Conservation (phyloP, 2,797 vertebrate species). For the Apogon hyalosoma region DNA sequence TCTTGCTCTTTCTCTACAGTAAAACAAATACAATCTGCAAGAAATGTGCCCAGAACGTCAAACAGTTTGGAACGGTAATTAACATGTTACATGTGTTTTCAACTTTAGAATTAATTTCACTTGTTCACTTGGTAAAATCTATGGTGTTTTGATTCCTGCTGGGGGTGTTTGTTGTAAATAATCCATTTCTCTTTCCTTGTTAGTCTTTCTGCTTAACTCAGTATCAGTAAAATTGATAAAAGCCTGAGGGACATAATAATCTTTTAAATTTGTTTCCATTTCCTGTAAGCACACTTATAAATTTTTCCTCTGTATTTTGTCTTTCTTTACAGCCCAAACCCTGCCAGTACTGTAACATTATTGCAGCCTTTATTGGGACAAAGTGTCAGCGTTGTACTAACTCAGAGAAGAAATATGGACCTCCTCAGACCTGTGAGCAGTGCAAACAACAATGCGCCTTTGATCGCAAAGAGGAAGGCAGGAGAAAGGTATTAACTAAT, state of each 20-base stretch:
- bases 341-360: constrained; percentile 99
- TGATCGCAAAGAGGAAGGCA: constrained; percentile 96
- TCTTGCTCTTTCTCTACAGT: constrained; percentile 74
- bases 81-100: constrained; percentile 13
- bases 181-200: too few relatives aligned
- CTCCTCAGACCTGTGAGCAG: constrained; percentile 97
- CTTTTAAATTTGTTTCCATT: too few relatives aligned
- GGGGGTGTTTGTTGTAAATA: too few relatives aligned
- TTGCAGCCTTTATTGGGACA: constrained; percentile 98
- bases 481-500: constrained; percentile 88
- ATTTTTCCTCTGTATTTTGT: constrained; percentile 2
- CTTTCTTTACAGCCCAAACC: constrained; percentile 91
- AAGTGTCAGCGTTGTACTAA: constrained; percentile 99
- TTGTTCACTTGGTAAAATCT: not conserved
- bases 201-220: too few relatives aligned
- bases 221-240: too few relatives aligned
- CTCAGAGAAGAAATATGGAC: constrained; percentile 98
- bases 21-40: constrained; percentile 99
- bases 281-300: not conserved
- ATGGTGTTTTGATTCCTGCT: too few relatives aligned
- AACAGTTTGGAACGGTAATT: constrained; percentile 98
- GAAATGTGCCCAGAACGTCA: constrained; percentile 99
- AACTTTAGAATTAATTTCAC: not conserved
- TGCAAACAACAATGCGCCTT: constrained; percentile 99
- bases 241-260: too few relatives aligned